Evolutionary conservation across 2,888 invertebrate species (phyloP), one percentile per base, ranked within the genome.

Genomic region (Catocala nupta): DNA sequence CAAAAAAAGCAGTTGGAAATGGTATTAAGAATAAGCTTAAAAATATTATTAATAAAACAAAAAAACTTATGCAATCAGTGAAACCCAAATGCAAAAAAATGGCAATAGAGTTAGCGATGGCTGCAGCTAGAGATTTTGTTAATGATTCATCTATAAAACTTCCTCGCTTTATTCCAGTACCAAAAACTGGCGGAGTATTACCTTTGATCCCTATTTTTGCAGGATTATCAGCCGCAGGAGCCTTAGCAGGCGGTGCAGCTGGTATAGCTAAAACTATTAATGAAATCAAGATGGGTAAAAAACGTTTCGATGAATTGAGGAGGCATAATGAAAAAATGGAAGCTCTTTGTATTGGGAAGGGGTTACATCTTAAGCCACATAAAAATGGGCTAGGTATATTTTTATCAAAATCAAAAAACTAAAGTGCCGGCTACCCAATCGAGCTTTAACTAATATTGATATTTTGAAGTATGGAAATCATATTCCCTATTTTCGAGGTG

Each of bases 171-270:
- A 84, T 85, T 50, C 80, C 81, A n/a, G n/a, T 16, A 45, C 87
- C 36, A 63, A n/a, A n/a, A n/a, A n/a, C n/a, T n/a, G n/a, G n/a
- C n/a, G n/a, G n/a, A n/a, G n/a, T n/a, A n/a, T n/a, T 83, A 60
- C 84, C 82, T 9, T 65, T 86, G n/a, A n/a, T n/a, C n/a, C n/a
- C n/a, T n/a, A n/a, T n/a, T n/a, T n/a, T n/a, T n/a, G n/a, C n/a
- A n/a, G n/a, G n/a, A n/a, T n/a, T n/a, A n/a, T n/a, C n/a, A n/a
- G n/a, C n/a, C n/a, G n/a, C n/a, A n/a, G n/a, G n/a, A n/a, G n/a
- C n/a, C n/a, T n/a, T n/a, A n/a, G n/a, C n/a, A n/a, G n/a, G 87
- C 39, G 85, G 86, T 34, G 82, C 82, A 42, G 78, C 84, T n/a
- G 81, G 81, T 56, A 79, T 88, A 16, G 78, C 80, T 5, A 87